A percentile compares a stretch with the other conserved stretches of the same genome.
These are phyloP conservation scores for Euzetes globulus DNA, from an alignment of 2,888 invertebrate species.

Conservation along the genomic window DNA sequence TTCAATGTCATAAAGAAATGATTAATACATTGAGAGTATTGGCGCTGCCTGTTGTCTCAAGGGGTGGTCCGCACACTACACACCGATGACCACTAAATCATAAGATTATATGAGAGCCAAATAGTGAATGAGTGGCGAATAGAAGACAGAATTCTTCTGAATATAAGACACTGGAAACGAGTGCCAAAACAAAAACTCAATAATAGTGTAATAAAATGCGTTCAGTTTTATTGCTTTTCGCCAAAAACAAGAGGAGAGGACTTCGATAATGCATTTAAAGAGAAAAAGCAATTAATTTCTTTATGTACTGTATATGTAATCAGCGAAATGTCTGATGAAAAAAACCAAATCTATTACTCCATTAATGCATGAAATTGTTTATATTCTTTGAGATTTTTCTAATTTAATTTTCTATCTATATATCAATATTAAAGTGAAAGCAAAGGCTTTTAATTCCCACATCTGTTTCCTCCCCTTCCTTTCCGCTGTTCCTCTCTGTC, in stretches of 20 bases:
- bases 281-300: slow-evolving; percentile 19
- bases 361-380: not conserved
- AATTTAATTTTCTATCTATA: slow-evolving; percentile 6
- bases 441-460: not conserved
- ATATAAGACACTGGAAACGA: not conserved
- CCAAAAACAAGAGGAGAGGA: not conserved
- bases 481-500: not conserved
- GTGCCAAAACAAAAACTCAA: slow-evolving; percentile 11
- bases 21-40: slow-evolving; percentile 8
- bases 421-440: not conserved
- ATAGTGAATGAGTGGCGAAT: not conserved
- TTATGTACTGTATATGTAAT: not conserved
- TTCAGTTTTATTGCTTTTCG: slow-evolving; percentile 18
- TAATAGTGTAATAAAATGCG: slow-evolving; percentile 21
- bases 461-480: slow-evolving; percentile 12
- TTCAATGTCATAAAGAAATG: not conserved
- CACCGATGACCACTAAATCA: slow-evolving; percentile 25
- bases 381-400: slow-evolving; percentile 17
- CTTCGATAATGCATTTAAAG: not conserved
- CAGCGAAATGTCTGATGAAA: no score
- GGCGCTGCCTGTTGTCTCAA: not conserved
- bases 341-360: not conserved
- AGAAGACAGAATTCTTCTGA: not conserved
- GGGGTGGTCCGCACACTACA: slow-evolving; percentile 23
- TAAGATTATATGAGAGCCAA: not conserved